Evolutionary conservation across 2,888 invertebrate genomes (phyloP).

Genomic region (Exephanes ischioxanthus): DNA sequence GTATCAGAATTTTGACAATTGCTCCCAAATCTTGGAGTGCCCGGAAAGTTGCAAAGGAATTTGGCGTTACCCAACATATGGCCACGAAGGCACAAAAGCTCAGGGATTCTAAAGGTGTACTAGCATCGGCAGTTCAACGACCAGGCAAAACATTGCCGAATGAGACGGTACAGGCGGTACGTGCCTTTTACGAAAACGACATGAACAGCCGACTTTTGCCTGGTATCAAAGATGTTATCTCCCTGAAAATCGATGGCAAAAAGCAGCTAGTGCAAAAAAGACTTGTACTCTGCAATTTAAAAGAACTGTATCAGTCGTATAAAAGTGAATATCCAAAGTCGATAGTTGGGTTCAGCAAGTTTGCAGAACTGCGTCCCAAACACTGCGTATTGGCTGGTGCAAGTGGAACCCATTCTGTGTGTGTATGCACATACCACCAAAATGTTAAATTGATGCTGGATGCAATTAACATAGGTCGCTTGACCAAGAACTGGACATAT

Average conservation of each 20-base stretch:
- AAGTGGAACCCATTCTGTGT: constrained; percentile 66
- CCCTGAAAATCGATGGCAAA: background rate
- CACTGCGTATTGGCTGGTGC: constrained; percentile 66
- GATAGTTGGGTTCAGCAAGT: constrained; percentile 60
- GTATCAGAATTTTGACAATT: too few species aligned
- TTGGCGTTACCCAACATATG: constrained; percentile 1
- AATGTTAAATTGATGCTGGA: constrained; percentile 63
- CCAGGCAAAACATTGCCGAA: background rate
- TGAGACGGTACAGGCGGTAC: background rate
- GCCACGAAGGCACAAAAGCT: constrained; percentile 19
- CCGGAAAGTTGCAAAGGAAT: background rate
- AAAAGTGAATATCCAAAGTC: constrained; percentile 5
- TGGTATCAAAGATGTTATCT: background rate
- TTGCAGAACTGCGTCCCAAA: constrained; percentile 57
- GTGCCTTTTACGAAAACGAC: constrained; percentile 6
- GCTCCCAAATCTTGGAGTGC: too few species aligned
- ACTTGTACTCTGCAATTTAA: constrained; percentile 37
- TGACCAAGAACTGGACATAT: constrained; percentile 27
- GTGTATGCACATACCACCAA: constrained; percentile 64
- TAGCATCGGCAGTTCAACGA: constrained; percentile 41
- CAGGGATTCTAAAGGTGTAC: constrained; percentile 46
- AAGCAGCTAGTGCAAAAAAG: constrained; percentile 13
- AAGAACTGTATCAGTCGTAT: constrained; percentile 11
- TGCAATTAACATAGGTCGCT: constrained; percentile 22
- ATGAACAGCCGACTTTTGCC: background rate